Evolutionary conservation across 1,140 invertebrate genomes (phyloP).

Genomic region (Lethrus apterus): DNA sequence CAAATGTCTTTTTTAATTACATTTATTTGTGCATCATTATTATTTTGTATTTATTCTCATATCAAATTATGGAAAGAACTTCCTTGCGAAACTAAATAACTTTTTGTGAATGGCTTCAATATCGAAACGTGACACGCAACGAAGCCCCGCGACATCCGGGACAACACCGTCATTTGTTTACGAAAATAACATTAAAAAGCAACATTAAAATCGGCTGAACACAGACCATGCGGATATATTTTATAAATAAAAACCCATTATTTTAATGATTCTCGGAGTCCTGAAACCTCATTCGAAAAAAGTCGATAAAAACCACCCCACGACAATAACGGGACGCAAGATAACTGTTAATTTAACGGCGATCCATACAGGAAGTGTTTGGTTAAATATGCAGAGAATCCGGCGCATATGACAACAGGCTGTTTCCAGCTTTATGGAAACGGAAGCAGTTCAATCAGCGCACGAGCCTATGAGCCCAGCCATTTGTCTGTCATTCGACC

Average conservation of each 20-base stretch:
- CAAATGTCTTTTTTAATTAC: too few species aligned
- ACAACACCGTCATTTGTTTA: conserved; percentile 17
- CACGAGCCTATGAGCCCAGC: conserved; percentile 27
- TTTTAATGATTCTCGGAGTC: conserved; percentile 4
- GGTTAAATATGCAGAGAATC: conserved; percentile 34
- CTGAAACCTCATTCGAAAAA: conserved; percentile 8
- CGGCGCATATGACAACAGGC: conserved; percentile 36
- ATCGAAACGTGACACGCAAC: conserved; percentile 18
- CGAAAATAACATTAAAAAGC: conserved; percentile 14
- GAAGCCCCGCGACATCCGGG: too few species aligned
- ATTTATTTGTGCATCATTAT: too few species aligned
- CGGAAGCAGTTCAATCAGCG: conserved; percentile 29
- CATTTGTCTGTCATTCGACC: conserved; percentile 39
- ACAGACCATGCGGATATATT: conserved; percentile 19
- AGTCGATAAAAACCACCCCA: conserved; percentile 11
- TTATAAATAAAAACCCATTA: conserved; percentile 18
- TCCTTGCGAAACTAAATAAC: conserved; percentile 24
- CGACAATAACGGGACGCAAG: conserved; percentile 28
- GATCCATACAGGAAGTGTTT: conserved; percentile 24
- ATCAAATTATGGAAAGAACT: too few species aligned
- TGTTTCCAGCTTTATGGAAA: conserved; percentile 40
- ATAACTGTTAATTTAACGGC: conserved; percentile 33
- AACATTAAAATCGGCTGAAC: too few species aligned
- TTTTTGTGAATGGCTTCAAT: conserved; percentile 20
- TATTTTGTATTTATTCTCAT: too few species aligned